Evolutionary conservation across 92 coral and sea anemone species (phyloP), one percentile per base, ranked within the genome.

Genomic region (Zoanthus sociatus): DNA sequence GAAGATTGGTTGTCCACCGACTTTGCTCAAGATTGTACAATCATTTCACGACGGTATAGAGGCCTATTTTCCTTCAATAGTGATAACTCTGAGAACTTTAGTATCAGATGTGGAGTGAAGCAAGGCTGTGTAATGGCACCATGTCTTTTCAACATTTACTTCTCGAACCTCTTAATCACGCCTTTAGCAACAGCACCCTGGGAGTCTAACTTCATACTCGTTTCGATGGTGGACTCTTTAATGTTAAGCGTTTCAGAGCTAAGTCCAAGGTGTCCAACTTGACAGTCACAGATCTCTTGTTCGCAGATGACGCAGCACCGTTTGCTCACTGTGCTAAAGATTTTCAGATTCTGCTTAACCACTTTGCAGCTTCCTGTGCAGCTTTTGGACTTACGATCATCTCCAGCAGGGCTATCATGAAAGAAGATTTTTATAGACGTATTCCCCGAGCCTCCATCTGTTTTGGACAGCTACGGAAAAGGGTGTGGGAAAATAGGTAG

Each of bases 41-140:
- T 60, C 86, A 63, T 81, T 81, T 56, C 74, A 81, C 26, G 74
- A 81, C 37, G 51, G 74, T 30, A 79, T 31, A 31, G 54, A 50
- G 54, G 54, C 54, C 3, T 50, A 50, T 50, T 7, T 50, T 50
- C 17, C 44, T 15, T 71, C 31, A 44, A 26, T 3, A 21, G 20
- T 10, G 76, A 33, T 37, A 71, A 10, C 51, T 71, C 51, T 32
- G 76, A 71, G 21, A 37, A 46, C 2, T 70, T 70, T 17, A 9
- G 74, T 30, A 70, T 70, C 74, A 37, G 51, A 37, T 33, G 21
- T 71, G 50, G 76, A 3, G 51, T 71, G n/a, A 37, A 37, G 33
- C 50, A 37, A 46, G 76, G 5, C 14, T 71, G 76, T 14, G 76
- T 71, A 20, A 71, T 37, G 51, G 76, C 76, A 37, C 10, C 51